phyloP scores from a whole-genome alignment of 2,113 vertebrate species.

The Nesospiza acunhae region DNA sequence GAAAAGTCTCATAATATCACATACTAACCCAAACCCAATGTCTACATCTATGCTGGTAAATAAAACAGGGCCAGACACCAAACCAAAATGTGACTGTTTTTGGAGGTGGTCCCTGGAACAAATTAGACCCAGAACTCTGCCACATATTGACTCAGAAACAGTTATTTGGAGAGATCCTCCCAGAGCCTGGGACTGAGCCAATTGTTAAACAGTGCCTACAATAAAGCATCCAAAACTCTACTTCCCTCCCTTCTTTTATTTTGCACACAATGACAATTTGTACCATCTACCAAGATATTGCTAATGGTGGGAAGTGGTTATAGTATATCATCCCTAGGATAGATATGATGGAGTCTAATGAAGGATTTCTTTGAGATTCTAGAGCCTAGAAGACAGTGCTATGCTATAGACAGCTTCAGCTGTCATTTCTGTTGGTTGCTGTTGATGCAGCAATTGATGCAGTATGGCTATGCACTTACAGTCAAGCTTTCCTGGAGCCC shows the following conservation, averaged over 20 bases:
- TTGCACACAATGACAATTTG: not conserved
- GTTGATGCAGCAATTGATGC: not conserved
- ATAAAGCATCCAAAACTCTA: not conserved
- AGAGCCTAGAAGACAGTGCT: not conserved
- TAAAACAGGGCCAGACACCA: not conserved
- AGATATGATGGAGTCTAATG: not conserved
- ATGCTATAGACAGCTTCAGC: not conserved
- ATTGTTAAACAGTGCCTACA: not conserved
- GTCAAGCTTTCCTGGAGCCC: constrained; percentile 11
- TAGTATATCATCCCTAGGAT: not conserved
- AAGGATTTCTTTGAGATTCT: constrained; percentile 9
- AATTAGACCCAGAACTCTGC: not conserved
- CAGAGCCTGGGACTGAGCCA: not conserved
- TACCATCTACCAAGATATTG: not conserved
- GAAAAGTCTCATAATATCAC: not conserved
- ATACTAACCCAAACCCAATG: not conserved
- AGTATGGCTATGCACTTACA: not conserved
- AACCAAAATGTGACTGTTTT: constrained; percentile 22
- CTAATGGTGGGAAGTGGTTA: not conserved
- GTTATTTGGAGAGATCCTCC: constrained; percentile 4
- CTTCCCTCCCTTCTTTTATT: not conserved
- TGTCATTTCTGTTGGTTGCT: constrained; percentile 21
- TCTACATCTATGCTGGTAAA: not conserved
- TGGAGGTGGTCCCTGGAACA: constrained; percentile 11
- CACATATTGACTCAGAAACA: constrained; percentile 14